These are phyloP conservation scores for Petrocephalus sullivani DNA, from an alignment of 2,797 vertebrate species.

Conservation along the genomic window DNA sequence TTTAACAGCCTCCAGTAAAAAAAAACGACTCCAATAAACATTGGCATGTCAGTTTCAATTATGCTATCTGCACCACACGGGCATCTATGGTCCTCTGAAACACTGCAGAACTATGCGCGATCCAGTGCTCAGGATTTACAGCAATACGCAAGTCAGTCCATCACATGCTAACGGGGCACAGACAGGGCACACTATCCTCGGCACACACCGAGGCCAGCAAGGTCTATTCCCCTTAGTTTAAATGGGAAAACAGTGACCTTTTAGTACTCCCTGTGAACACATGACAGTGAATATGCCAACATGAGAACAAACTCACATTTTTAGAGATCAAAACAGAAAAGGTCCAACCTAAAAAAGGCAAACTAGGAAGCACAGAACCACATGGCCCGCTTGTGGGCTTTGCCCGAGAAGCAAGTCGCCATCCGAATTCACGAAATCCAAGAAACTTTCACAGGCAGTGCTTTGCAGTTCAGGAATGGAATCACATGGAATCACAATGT, in stretches of 20 bases:
- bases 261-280: constrained; percentile 20
- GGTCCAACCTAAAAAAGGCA: constrained; percentile 41
- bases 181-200: not conserved
- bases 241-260: constrained; percentile 38
- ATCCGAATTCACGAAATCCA: constrained; percentile 13
- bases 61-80: constrained; percentile 25
- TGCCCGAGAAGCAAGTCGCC: constrained; percentile 22
- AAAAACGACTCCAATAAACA: constrained; percentile 56
- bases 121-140: constrained; percentile 55
- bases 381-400: constrained; percentile 26
- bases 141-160: constrained; percentile 43
- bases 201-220: not conserved
- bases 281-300: constrained; percentile 35
- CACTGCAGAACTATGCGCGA: constrained; percentile 39
- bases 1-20: constrained; percentile 81
- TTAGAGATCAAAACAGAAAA: constrained; percentile 41
- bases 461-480: constrained; percentile 16
- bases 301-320: constrained; percentile 39
- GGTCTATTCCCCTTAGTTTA: not conserved
- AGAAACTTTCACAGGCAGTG: constrained; percentile 10
- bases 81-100: constrained; percentile 41
- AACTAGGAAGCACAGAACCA: constrained; percentile 40
- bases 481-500: constrained; percentile 10
- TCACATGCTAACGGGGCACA: constrained; percentile 50
- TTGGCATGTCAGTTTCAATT: constrained; percentile 39